Evolutionary conservation across 2,797 vertebrate genomes (phyloP).

Genomic region (Takifugu ocellatus): DNA sequence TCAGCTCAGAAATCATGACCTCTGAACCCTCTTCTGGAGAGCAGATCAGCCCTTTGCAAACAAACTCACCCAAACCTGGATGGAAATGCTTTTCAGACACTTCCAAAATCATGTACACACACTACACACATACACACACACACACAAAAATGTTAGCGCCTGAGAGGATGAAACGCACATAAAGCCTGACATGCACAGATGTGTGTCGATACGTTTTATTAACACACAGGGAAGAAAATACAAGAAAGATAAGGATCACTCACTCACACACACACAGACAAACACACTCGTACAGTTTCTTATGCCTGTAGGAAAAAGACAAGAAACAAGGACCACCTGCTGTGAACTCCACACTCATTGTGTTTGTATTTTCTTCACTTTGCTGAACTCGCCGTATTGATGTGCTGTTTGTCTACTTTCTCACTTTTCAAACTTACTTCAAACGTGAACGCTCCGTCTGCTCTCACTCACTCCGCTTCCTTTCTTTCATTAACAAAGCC

Average conservation of each 20-base stretch:
- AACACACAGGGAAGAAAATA: slow-evolving; percentile 46
- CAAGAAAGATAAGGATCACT: slow-evolving; percentile 21
- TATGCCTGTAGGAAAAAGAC: slow-evolving; percentile 64
- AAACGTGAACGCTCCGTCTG: slow-evolving; percentile 44
- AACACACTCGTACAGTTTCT: slow-evolving; percentile 48
- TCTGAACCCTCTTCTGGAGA: background rate
- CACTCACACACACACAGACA: slow-evolving; percentile 32
- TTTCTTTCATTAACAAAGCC: slow-evolving; percentile 20
- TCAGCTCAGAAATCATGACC: background rate
- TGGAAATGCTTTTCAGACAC: slow-evolving; percentile 3
- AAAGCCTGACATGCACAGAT: slow-evolving; percentile 43
- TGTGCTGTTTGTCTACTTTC: slow-evolving; percentile 57
- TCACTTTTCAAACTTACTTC: slow-evolving; percentile 61
- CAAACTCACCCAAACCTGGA: too few relatives aligned
- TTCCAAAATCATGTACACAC: slow-evolving; percentile 51
- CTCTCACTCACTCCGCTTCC: slow-evolving; percentile 15
- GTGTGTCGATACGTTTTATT: slow-evolving; percentile 38
- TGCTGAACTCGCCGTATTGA: slow-evolving; percentile 58
- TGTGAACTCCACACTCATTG: slow-evolving; percentile 63
- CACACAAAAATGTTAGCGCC: slow-evolving; percentile 9
- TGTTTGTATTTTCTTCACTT: slow-evolving; percentile 59
- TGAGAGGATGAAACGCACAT: slow-evolving; percentile 39
- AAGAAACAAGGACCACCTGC: slow-evolving; percentile 56
- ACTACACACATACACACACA: slow-evolving; percentile 13
- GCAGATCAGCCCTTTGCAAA: too few relatives aligned